phyloP scores from a whole-genome alignment of 2,113 vertebrate genomes.

The Caranx melampygus region DNA sequence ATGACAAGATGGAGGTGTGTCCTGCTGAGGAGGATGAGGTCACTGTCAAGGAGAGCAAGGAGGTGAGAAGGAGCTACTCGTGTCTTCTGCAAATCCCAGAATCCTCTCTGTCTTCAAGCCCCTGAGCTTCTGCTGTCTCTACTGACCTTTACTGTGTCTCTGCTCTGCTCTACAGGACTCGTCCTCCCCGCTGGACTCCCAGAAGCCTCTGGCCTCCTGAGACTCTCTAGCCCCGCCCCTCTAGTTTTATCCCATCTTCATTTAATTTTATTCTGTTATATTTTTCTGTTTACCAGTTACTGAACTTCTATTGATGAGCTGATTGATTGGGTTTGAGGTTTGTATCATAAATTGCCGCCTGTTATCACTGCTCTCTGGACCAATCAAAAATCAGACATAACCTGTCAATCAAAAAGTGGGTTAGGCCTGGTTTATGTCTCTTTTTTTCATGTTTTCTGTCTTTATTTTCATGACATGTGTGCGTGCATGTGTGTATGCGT shows the following conservation, averaged over 20 bases:
- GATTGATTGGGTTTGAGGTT: slow-evolving; percentile 17
- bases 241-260: slow-evolving; percentile 21
- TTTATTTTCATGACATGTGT: background rate
- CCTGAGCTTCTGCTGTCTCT: background rate
- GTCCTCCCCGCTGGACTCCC: slow-evolving; percentile 58
- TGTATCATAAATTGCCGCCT: slow-evolving; percentile 12
- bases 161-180: slow-evolving; percentile 63
- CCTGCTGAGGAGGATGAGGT: slow-evolving; percentile 79
- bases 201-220: slow-evolving; percentile 74
- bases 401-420: slow-evolving; percentile 18
- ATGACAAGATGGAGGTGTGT: slow-evolving; percentile 88
- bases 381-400: slow-evolving; percentile 40
- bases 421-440: background rate
- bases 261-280: slow-evolving; percentile 16
- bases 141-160: background rate
- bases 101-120: background rate
- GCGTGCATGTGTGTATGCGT: background rate
- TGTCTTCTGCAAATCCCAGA: slow-evolving; percentile 4
- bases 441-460: slow-evolving; percentile 1
- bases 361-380: slow-evolving; percentile 44
- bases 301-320: slow-evolving; percentile 9
- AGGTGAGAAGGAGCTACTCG: slow-evolving; percentile 58
- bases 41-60: slow-evolving; percentile 83
- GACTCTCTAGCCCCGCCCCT: slow-evolving; percentile 11
- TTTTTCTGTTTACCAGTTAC: background rate